phyloP scores from a whole-genome alignment of 2,113 vertebrate genomes.

The Lichenostomus cassidix region DNA sequence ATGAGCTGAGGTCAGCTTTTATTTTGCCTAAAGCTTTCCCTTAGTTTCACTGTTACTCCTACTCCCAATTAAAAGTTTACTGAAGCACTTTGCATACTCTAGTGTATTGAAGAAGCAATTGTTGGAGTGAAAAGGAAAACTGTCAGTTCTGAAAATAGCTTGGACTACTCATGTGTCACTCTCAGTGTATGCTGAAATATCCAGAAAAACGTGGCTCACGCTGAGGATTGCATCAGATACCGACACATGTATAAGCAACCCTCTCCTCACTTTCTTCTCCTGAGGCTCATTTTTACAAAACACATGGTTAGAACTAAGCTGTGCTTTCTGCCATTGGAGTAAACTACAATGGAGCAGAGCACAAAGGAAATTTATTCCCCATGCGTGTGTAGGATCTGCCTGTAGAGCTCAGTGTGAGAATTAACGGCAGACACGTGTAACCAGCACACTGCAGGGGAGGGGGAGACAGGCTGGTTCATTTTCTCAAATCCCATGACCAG shows the following conservation, averaged over 20 bases:
- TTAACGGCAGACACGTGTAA: not conserved
- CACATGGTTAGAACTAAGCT: not conserved
- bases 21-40: not conserved
- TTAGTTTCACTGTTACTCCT: not conserved
- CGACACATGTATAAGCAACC: not conserved
- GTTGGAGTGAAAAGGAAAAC: constrained; percentile 38
- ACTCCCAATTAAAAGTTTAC: constrained; percentile 51
- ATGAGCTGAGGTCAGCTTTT: not conserved
- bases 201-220: constrained; percentile 33
- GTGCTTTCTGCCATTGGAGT: constrained; percentile 1
- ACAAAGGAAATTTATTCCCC: constrained; percentile 15
- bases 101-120: constrained; percentile 39
- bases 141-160: constrained; percentile 59
- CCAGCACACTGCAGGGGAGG: not conserved
- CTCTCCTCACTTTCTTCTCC: not conserved
- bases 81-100: constrained; percentile 32
- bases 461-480: not conserved
- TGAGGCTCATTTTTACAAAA: constrained; percentile 1
- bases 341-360: not conserved
- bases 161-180: constrained; percentile 37
- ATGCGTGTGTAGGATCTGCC: not conserved
- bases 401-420: not conserved
- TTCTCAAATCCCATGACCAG: not conserved
- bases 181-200: constrained; percentile 19
- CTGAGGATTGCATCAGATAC: constrained; percentile 6